These are phyloP conservation scores for Elephantulus edwardii DNA, from an alignment of 2,113 vertebrate genomes.

Conservation along the genomic window DNA sequence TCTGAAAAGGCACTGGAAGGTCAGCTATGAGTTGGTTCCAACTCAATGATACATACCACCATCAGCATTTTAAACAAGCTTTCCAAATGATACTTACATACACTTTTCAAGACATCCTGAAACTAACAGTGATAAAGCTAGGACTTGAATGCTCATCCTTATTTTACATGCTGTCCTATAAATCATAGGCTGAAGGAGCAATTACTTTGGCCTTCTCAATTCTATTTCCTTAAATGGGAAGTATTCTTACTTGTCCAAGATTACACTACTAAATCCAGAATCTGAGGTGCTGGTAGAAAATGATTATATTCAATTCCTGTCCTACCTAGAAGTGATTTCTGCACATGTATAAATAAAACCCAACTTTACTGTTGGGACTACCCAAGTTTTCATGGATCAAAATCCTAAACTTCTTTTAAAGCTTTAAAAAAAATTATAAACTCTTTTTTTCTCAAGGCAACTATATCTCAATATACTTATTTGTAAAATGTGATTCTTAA, in stretches of 20 bases:
- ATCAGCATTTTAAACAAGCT: slow-evolving; percentile 45
- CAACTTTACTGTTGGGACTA: background rate
- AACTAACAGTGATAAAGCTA: background rate
- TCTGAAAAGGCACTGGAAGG: no score
- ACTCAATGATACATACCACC: no score
- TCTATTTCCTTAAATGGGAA: background rate
- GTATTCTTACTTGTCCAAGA: background rate
- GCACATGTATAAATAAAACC: background rate
- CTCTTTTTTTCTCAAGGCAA: background rate
- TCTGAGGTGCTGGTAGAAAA: slow-evolving; percentile 15
- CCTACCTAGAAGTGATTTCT: background rate
- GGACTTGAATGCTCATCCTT: background rate
- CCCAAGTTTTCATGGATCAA: slow-evolving; percentile 30
- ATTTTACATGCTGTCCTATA: slow-evolving; percentile 33
- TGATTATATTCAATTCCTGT: background rate
- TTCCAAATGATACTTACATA: slow-evolving; percentile 3
- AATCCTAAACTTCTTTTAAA: background rate
- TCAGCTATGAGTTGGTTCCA: no score
- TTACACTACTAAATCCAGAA: background rate
- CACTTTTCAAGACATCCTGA: background rate
- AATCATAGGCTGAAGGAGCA: background rate
- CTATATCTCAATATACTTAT: background rate
- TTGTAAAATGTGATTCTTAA: background rate
- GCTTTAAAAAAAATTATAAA: background rate
- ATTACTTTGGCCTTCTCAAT: background rate